phyloP scores from a whole-genome alignment of 1,140 invertebrate species.

The Lepidurus arcticus region DNA sequence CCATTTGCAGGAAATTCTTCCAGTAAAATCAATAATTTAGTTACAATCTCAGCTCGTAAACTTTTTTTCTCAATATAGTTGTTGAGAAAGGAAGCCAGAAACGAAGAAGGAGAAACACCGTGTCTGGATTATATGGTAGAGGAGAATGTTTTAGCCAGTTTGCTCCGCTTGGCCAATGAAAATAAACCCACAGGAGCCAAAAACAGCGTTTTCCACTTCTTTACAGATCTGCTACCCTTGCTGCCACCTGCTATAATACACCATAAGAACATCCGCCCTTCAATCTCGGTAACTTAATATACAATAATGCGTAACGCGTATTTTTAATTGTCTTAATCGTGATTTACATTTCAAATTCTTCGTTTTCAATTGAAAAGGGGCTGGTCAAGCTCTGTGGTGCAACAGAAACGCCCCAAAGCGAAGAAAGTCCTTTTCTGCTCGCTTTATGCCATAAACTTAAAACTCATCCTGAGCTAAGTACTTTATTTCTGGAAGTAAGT shows the following conservation, averaged over 20 bases:
- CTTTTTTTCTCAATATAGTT: neutral
- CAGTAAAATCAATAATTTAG: neutral
- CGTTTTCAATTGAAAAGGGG: neutral
- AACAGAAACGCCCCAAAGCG: neutral
- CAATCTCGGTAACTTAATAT: neutral
- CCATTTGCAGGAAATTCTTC: neutral
- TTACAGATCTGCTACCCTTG: neutral
- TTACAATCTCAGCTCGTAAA: neutral
- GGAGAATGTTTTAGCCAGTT: neutral
- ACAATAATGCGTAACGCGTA: too few species aligned
- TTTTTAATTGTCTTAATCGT: neutral
- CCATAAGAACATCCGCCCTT: neutral
- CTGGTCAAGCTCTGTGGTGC: neutral
- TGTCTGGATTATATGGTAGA: constrained; percentile 9
- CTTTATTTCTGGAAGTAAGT: neutral
- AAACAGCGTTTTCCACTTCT: neutral
- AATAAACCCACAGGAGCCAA: neutral
- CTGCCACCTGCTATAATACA: neutral
- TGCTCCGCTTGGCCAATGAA: neutral
- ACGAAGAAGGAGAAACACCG: neutral
- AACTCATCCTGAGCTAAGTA: neutral
- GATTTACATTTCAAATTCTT: neutral
- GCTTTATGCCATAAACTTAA: neutral
- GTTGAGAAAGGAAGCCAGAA: neutral
- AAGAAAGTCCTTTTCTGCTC: neutral